Percentiles rank a stretch among this genome's conserved stretches.
Evolutionary conservation across 2,113 vertebrate genomes (phyloP).

Genomic region (Ascaphus truei): DNA sequence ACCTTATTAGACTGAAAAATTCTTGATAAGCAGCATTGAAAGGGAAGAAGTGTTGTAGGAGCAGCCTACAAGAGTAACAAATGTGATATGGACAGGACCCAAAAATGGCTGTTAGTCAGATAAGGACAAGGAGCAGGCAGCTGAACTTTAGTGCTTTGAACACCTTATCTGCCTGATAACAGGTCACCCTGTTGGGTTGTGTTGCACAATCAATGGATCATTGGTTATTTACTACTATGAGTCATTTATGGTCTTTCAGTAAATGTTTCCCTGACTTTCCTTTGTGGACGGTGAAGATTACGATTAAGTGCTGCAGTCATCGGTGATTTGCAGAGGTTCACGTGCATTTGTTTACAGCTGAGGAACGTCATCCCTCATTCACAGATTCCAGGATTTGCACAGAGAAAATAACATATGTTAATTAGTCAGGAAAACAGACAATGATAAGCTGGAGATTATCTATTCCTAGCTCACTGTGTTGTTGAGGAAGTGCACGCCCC

Average conservation of each 20-base stretch:
- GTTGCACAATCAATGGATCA: not conserved
- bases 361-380: not conserved
- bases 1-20: too few species aligned
- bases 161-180: not conserved
- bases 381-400: not conserved
- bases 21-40: too few species aligned
- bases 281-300: conserved; percentile 9
- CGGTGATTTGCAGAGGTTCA: not conserved
- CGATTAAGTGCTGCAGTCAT: not conserved
- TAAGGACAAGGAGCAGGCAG: not conserved
- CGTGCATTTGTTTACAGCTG: not conserved
- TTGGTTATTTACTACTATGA: not conserved
- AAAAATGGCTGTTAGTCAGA: not conserved
- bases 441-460: not conserved
- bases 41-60: too few species aligned
- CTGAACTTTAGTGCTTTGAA: conserved; percentile 1
- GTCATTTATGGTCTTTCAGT: not conserved
- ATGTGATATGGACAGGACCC: too few species aligned
- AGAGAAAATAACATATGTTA: too few species aligned
- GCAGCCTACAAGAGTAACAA: too few species aligned
- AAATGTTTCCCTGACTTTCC: not conserved
- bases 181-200: not conserved
- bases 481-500: too few species aligned
- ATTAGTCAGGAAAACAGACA: not conserved
- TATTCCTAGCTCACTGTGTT: too few species aligned